Conservation (phyloP, 2,797 vertebrate species). For the Cyprinella venusta region DNA sequence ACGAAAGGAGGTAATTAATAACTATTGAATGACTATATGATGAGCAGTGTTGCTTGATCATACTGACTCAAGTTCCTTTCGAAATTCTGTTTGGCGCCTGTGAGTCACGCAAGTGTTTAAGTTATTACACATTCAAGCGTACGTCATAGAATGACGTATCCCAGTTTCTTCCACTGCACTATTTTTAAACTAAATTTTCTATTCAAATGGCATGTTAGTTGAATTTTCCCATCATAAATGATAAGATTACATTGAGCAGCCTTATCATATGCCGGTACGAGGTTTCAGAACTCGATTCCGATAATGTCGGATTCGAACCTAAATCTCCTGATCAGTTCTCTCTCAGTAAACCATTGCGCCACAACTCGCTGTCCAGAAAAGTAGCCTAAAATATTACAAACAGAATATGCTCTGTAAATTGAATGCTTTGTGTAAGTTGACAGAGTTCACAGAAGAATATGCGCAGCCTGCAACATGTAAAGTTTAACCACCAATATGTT, state of each 20-base stretch:
- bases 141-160: conserved; percentile 61
- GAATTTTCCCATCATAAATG: neutral
- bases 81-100: conserved; percentile 47
- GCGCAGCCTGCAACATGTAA: conserved; percentile 61
- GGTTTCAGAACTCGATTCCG: neutral
- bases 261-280: neutral
- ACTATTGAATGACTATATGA: conserved; percentile 37
- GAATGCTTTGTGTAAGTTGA: neutral
- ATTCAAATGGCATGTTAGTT: too few species aligned
- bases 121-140: conserved; percentile 53
- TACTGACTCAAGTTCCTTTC: conserved; percentile 57
- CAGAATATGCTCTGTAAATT: too few species aligned
- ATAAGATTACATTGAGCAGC: neutral
- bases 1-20: conserved; percentile 39
- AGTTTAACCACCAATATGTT: conserved; percentile 60
- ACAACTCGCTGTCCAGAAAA: neutral
- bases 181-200: neutral
- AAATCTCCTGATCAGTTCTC: neutral
- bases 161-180: conserved; percentile 29
- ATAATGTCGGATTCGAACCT: neutral
- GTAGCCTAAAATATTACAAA: neutral
- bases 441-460: conserved; percentile 15
- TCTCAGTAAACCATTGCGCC: neutral
- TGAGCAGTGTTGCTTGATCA: conserved; percentile 43
- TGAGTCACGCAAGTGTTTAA: conserved; percentile 53